A percentile compares a stretch with the other conserved stretches of the same genome.
Evolutionary conservation across 2,888 invertebrate species (phyloP).

Genomic region (Tetragonisca angustula): DNA sequence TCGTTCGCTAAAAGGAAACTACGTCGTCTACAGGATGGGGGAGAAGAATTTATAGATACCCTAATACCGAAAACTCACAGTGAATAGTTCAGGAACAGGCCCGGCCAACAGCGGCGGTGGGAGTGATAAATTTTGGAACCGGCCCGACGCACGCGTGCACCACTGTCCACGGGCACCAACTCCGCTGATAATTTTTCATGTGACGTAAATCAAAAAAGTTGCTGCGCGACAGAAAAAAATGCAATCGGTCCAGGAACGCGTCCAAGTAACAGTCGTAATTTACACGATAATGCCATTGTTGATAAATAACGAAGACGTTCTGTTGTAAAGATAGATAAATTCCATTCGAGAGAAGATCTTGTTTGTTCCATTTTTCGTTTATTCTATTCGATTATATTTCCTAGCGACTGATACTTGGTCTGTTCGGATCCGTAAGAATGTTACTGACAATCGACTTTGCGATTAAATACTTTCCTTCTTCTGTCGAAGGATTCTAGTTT

Average conservation of each 20-base stretch:
- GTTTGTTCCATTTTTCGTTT: background rate
- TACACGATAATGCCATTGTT: conserved; percentile 9
- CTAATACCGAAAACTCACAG: conserved; percentile 72
- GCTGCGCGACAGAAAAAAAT: background rate
- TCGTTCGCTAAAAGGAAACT: conserved; percentile 68
- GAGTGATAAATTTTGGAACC: conserved; percentile 72
- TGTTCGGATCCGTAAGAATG: no score
- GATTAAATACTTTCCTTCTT: no score
- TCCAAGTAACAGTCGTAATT: conserved; percentile 22
- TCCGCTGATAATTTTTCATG: conserved; percentile 66
- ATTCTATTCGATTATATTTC: background rate
- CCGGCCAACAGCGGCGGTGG: background rate
- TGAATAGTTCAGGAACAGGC: conserved; percentile 63
- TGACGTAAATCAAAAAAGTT: conserved; percentile 65
- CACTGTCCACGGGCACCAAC: conserved; percentile 51
- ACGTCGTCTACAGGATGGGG: conserved; percentile 67
- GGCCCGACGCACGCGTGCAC: conserved; percentile 63
- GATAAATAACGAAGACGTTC: background rate
- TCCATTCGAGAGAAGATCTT: no score
- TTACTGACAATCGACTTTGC: no score
- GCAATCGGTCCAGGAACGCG: background rate
- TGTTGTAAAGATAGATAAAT: no score
- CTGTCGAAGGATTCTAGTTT: no score
- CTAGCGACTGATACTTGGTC: no score
- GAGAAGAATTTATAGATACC: conserved; percentile 72